phyloP scores from a whole-genome alignment of 92 coral and sea anemone species.

The Bergia sp. region DNA sequence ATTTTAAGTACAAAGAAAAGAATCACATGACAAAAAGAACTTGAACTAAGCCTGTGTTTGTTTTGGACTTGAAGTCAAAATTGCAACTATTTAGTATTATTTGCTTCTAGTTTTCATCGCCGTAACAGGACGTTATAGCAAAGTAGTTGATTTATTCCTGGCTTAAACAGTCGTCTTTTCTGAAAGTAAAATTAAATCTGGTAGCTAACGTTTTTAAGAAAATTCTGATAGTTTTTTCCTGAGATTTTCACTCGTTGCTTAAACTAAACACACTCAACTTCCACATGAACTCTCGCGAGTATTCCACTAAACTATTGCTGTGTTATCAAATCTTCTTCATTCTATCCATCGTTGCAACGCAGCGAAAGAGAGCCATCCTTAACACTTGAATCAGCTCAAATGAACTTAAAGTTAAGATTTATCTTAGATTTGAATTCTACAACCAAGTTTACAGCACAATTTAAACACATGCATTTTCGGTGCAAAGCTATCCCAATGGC shows the following conservation, averaged over 20 bases:
- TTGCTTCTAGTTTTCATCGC: neutral
- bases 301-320: too few species aligned
- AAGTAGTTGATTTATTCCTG: too few species aligned
- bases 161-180: too few species aligned
- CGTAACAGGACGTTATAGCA: too few species aligned
- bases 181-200: too few species aligned
- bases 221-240: too few species aligned
- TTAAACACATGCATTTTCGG: neutral
- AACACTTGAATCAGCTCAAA: too few species aligned
- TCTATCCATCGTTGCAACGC: neutral
- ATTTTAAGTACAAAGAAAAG: too few species aligned
- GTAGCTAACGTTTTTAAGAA: neutral
- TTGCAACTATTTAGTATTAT: neutral
- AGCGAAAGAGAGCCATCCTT: neutral
- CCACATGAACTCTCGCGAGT: too few species aligned
- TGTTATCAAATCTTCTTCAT: too few species aligned
- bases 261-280: neutral
- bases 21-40: neutral
- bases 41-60: neutral
- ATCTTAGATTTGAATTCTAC: too few species aligned
- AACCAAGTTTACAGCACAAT: neutral
- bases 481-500: neutral
- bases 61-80: neutral
- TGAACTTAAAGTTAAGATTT: too few species aligned
- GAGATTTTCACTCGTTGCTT: neutral